A percentile compares a stretch with the other conserved stretches of the same genome.
phyloP scores from a whole-genome alignment of 2,113 vertebrate genomes.

The Pardalotus punctatus region DNA sequence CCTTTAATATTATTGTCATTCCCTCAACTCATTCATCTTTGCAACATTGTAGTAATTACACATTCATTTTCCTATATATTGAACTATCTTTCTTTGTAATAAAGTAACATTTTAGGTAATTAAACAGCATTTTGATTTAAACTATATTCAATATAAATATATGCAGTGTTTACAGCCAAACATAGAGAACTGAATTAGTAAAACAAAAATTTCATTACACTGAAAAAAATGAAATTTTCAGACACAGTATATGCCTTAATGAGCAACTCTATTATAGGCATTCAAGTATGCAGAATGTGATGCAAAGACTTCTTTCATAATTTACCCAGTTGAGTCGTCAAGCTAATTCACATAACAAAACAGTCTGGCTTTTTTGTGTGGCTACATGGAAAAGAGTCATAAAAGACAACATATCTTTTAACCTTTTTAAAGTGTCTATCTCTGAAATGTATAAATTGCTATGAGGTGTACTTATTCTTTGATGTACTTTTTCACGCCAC shows the following conservation, averaged over 20 bases:
- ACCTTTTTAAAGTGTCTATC: background rate
- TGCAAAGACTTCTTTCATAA: background rate
- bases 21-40: background rate
- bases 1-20: background rate
- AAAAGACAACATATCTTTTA: background rate
- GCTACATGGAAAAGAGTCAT: background rate
- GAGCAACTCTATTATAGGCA: background rate
- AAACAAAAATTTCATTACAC: background rate
- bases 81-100: background rate
- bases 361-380: background rate
- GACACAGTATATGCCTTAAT: background rate
- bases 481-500: background rate
- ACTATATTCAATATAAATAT: background rate
- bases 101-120: background rate
- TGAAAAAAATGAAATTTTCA: background rate
- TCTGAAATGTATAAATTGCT: background rate
- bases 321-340: background rate
- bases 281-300: background rate
- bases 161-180: background rate
- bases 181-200: background rate
- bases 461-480: background rate
- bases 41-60: background rate
- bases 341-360: background rate
- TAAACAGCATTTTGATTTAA: background rate
- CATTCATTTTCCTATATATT: conserved; percentile 48